Evolutionary conservation across 2,888 invertebrate genomes (phyloP), one percentile per base, ranked within the genome.

Genomic region (Nysson spinosus): DNA sequence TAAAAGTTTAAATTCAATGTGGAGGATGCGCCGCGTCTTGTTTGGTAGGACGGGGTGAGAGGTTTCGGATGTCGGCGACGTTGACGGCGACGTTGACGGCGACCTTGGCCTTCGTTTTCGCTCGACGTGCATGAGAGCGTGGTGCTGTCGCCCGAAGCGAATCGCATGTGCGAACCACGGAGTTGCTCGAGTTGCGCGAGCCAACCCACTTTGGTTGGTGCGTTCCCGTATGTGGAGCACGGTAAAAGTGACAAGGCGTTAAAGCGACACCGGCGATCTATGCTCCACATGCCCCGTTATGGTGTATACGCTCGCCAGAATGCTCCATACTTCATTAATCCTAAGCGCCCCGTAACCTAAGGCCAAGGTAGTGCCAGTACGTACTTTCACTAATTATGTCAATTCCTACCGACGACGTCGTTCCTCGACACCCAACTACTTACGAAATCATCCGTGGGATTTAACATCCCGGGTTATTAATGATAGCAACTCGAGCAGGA

Each of bases 51-150:
- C 17, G 22, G 14, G 40, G 40, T 24, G 24, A 24, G 37, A 40
- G 51, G 20, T 0, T 11, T 2, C 32, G 12, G 34, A 14, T 24
- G 34, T 9, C 24, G 40, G 22, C 32, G 42, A n/a, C 24, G 32
- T 19, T 32, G 54, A n/a, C 11, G 43, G 19, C 19, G 35, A n/a
- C 16, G 37, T 4, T 9, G 35, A 39, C 11, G 24, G 4, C 44
- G 76, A 72, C 83, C 83, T 82, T 82, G 83, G 78, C 81, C 81
- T 82, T 82, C 75, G 72, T 69, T 69, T 73, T 62, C 44, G 62
- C 69, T 57, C 50, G 52, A 54, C 57, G 30, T 22, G 35, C 51
- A 35, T 37, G 50, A n/a, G n/a, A 54, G 42, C 39, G 46, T 11
- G 49, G 32, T 46, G 50, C 28, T 67, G 79, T 78, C 77, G 79